A percentile compares a stretch with the other conserved stretches of the same genome.
These are phyloP conservation scores for Heptranchias perlo DNA, from an alignment of 2,113 vertebrate species.

Conservation along the genomic window DNA sequence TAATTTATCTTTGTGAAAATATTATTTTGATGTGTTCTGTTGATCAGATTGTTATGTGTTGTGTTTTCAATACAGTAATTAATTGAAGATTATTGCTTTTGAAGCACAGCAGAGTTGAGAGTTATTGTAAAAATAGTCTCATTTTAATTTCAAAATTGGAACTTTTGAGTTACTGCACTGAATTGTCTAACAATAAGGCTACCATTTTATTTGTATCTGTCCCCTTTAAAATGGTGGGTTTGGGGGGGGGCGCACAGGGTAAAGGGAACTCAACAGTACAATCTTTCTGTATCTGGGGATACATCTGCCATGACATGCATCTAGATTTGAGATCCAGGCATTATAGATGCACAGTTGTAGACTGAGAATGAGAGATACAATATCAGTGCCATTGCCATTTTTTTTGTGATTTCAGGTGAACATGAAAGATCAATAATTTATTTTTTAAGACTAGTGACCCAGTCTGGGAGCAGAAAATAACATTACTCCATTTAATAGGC, in stretches of 20 bases:
- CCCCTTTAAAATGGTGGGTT: background rate
- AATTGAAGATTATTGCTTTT: background rate
- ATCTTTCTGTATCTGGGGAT: background rate
- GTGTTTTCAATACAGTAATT: background rate
- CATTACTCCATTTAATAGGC: background rate
- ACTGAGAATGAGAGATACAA: background rate
- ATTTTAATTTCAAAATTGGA: background rate
- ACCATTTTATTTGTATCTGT: background rate
- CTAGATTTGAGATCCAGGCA: background rate
- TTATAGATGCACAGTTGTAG: background rate
- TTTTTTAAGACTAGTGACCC: background rate
- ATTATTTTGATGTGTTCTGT: background rate
- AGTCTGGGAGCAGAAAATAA: background rate
- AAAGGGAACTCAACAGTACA: background rate
- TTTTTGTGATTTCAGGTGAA: background rate
- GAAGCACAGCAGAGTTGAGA: background rate
- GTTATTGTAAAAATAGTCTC: background rate
- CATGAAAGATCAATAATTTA: background rate
- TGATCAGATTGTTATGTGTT: background rate
- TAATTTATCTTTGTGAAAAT: background rate
- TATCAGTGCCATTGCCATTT: background rate
- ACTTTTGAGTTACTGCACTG: background rate
- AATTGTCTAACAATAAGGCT: background rate
- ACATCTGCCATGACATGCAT: background rate
- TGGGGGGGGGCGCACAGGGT: too few species aligned